Conservation (phyloP, 2,888 invertebrate species). For the Thyatira batis region DNA sequence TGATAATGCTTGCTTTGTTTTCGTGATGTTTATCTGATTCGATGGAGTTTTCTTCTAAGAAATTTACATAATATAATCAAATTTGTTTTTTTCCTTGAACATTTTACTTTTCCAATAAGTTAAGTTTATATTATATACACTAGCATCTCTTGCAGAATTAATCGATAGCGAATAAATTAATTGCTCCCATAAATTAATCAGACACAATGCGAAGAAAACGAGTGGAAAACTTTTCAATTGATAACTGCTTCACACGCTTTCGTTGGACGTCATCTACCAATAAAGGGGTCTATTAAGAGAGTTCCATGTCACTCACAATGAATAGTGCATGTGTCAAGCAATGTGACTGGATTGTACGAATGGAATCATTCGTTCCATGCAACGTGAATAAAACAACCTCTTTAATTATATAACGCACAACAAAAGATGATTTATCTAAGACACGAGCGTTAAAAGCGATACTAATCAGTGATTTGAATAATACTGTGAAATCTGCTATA, state of each 20-base stretch:
- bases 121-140: too few species aligned
- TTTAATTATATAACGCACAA: constrained; percentile 18
- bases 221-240: constrained; percentile 3
- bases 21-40: neutral
- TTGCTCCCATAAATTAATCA: neutral
- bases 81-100: neutral
- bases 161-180: too few species aligned
- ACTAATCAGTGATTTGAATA: constrained; percentile 9
- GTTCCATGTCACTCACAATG: constrained; percentile 29
- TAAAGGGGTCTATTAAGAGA: constrained; percentile 36
- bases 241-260: constrained; percentile 15
- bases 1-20: constrained; percentile 6
- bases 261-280: constrained; percentile 13
- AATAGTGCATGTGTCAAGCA: constrained; percentile 37
- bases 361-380: constrained; percentile 11
- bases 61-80: neutral
- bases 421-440: constrained; percentile 14
- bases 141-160: too few species aligned
- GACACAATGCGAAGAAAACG: constrained; percentile 6
- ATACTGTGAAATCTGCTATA: constrained; percentile 11
- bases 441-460: constrained; percentile 3
- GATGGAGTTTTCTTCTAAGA: neutral
- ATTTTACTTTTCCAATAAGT: too few species aligned
- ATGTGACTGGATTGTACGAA: constrained; percentile 38
- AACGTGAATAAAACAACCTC: constrained; percentile 25